Conservation (phyloP, 2,113 vertebrate genomes). For the Chaetodon trifascialis region DNA sequence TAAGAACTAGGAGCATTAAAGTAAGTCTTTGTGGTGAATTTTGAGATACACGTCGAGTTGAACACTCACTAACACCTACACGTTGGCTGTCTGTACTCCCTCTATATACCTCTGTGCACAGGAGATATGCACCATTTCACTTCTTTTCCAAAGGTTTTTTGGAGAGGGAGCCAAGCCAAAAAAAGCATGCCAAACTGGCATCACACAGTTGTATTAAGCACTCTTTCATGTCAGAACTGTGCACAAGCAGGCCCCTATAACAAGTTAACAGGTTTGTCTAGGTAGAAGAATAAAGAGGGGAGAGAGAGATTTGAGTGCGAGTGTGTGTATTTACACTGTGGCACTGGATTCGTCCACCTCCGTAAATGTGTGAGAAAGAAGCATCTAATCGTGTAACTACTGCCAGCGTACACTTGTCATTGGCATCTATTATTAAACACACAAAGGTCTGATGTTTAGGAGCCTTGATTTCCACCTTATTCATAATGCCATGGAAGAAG, state of each 20-base stretch:
- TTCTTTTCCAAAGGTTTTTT: conserved; percentile 45
- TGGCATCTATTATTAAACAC: conserved; percentile 16
- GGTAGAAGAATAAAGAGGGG: conserved; percentile 25
- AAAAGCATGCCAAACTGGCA: conserved; percentile 57
- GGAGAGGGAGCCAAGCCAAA: conserved; percentile 42
- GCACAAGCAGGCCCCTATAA: conserved; percentile 37
- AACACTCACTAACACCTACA: conserved; percentile 55
- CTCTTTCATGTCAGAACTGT: conserved; percentile 49
- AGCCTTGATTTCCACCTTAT: conserved; percentile 1
- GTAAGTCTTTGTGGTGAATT: conserved; percentile 37
- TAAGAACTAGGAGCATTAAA: conserved; percentile 38
- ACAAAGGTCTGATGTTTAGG: not conserved
- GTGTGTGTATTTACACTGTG: not conserved
- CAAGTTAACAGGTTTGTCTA: conserved; percentile 52
- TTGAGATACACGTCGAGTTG: conserved; percentile 30
- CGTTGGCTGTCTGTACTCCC: conserved; percentile 50
- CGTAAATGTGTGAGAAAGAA: conserved; percentile 1
- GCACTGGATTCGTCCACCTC: not conserved
- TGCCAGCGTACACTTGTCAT: not conserved
- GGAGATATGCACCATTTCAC: conserved; percentile 50
- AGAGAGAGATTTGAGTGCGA: not conserved
- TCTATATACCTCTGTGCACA: conserved; percentile 45
- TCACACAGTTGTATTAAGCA: conserved; percentile 54
- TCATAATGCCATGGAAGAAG: not conserved
- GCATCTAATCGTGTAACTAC: not conserved